Percentiles rank a stretch among this genome's conserved stretches.
phyloP scores from a whole-genome alignment of 2,797 vertebrate genomes.

The Apogon talboti region DNA sequence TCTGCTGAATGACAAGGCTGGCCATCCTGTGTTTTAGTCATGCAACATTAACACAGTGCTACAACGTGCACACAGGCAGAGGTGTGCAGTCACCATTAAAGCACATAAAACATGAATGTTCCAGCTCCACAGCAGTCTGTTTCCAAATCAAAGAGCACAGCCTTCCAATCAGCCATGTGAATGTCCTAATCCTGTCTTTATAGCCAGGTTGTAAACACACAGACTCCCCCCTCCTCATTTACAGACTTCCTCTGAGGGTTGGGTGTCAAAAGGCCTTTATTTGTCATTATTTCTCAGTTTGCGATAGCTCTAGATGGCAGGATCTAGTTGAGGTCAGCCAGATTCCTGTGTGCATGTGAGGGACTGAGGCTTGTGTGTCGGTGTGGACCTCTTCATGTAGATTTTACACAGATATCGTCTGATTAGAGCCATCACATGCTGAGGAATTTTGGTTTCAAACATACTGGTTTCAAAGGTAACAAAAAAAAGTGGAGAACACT shows the following conservation, averaged over 20 bases:
- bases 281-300: constrained; percentile 66
- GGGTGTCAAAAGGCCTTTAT: constrained; percentile 68
- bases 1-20: not conserved
- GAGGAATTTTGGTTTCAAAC: no score
- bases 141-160: constrained; percentile 51
- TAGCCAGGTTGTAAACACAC: constrained; percentile 64
- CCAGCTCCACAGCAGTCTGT: constrained; percentile 26
- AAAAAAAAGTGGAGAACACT: no score
- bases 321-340: constrained; percentile 70
- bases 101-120: not conserved
- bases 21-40: not conserved
- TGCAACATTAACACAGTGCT: not conserved
- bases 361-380: not conserved
- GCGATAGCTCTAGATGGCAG: constrained; percentile 63
- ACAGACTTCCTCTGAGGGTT: constrained; percentile 69
- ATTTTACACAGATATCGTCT: no score
- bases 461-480: no score
- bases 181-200: constrained; percentile 48
- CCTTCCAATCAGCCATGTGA: constrained; percentile 33
- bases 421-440: no score
- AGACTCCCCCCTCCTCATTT: constrained; percentile 55
- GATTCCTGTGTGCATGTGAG: constrained; percentile 40
- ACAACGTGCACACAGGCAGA: no score
- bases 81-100: constrained; percentile 17
- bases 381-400: constrained; percentile 2